Conservation (phyloP, 1,140 invertebrate species). For the Drosophila virilis region DNA sequence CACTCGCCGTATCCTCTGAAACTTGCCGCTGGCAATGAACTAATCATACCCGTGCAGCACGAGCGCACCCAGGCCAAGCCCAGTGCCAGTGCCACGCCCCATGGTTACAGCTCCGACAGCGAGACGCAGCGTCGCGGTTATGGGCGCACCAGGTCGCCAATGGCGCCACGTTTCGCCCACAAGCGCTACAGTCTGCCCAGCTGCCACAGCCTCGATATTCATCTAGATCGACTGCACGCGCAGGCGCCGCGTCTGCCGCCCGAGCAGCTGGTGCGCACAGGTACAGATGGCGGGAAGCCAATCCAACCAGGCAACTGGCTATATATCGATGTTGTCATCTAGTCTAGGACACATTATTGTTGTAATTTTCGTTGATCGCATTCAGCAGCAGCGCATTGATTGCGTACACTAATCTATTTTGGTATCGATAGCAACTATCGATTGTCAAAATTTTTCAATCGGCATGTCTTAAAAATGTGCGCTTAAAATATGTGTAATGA, state of each 20-base stretch:
- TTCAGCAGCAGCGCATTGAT: neutral
- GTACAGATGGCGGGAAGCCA: slow-evolving; percentile 43
- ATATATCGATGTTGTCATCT: slow-evolving; percentile 73
- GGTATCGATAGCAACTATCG: neutral
- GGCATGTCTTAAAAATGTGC: no score
- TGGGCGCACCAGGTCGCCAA: slow-evolving; percentile 85
- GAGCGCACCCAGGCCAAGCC: slow-evolving; percentile 48
- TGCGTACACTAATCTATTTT: neutral
- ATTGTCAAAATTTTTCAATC: neutral
- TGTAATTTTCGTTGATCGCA: slow-evolving; percentile 25
- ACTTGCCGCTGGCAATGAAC: slow-evolving; percentile 66
- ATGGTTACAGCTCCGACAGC: slow-evolving; percentile 74
- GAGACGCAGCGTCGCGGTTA: slow-evolving; percentile 84
- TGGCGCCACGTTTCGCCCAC: slow-evolving; percentile 70
- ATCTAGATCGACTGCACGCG: slow-evolving; percentile 76
- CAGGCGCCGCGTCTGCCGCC: slow-evolving; percentile 73
- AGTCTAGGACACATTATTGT: slow-evolving; percentile 58
- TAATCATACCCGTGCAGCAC: slow-evolving; percentile 79
- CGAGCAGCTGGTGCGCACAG: slow-evolving; percentile 69
- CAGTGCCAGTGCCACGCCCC: neutral
- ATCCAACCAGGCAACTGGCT: slow-evolving; percentile 3
- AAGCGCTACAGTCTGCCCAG: slow-evolving; percentile 84
- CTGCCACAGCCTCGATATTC: slow-evolving; percentile 77
- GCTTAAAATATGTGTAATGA: neutral
- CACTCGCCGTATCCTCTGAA: slow-evolving; percentile 75